Conservation (phyloP, 1,140 invertebrate species). For the Radopholus similis region DNA sequence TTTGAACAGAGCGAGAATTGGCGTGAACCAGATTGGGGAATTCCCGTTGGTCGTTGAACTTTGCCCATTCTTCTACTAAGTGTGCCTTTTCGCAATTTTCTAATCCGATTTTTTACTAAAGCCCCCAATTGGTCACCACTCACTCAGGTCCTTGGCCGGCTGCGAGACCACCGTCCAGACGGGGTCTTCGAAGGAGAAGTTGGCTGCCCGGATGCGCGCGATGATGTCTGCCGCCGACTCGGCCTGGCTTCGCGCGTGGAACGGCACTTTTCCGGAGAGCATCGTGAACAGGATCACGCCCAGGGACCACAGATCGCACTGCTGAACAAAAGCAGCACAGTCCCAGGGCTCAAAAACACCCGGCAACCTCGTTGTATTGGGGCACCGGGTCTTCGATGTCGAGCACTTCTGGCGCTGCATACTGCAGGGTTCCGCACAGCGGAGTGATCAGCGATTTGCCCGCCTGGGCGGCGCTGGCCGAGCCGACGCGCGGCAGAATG, state of each 20-base stretch:
- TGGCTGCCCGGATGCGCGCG: conserved; percentile 73
- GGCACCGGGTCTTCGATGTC: conserved; percentile 61
- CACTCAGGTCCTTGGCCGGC: conserved; percentile 73
- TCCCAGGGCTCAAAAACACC: neutral
- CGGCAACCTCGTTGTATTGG: conserved; percentile 70
- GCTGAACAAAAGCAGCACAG: no score
- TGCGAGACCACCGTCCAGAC: conserved; percentile 73
- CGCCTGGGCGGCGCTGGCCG: neutral
- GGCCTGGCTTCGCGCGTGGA: conserved; percentile 70
- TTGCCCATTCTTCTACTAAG: no score
- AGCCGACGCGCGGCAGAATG: conserved; percentile 69
- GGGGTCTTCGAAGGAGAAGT: conserved; percentile 71
- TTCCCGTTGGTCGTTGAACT: no score
- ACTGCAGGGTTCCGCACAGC: conserved; percentile 77
- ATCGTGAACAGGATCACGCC: conserved; percentile 70
- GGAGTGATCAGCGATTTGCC: conserved; percentile 21
- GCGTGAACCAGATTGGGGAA: no score
- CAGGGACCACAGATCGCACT: conserved; percentile 77
- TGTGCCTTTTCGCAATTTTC: no score
- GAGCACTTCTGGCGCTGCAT: conserved; percentile 85
- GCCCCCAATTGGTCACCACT: conserved; percentile 64
- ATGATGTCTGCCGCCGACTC: conserved; percentile 74
- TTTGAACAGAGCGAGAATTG: no score
- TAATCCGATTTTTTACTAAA: no score
- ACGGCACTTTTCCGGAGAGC: conserved; percentile 78